phyloP scores from a whole-genome alignment of 2,113 vertebrate species.

The Erythrolamprus reginae region DNA sequence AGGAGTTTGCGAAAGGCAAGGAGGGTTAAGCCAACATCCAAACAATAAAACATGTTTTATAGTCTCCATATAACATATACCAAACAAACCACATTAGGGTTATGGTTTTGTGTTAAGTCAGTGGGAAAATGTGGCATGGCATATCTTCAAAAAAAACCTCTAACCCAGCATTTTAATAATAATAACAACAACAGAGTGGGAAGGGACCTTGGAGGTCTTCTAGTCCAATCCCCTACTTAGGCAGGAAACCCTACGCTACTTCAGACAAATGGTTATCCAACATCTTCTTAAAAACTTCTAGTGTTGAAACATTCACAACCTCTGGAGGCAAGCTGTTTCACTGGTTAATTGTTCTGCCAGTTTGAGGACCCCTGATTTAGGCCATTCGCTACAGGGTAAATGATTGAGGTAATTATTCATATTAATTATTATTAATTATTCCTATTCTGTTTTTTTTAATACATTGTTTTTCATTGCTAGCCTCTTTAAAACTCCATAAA shows the following conservation, averaged over 20 bases:
- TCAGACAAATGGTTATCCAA: too few relatives aligned
- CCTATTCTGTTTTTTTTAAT: background rate
- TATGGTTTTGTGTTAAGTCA: background rate
- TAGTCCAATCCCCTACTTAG: too few relatives aligned
- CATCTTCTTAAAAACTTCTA: too few relatives aligned
- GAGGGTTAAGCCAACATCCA: background rate
- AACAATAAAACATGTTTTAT: background rate
- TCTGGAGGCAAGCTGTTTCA: too few relatives aligned
- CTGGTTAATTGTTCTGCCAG: too few relatives aligned
- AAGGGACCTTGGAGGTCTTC: too few relatives aligned
- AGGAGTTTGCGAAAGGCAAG: too few relatives aligned
- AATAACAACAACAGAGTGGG: too few relatives aligned
- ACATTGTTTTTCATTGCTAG: background rate
- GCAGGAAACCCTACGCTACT: too few relatives aligned
- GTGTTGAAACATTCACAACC: too few relatives aligned
- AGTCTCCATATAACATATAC: background rate
- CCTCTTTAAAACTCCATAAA: background rate
- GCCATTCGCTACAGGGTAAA: background rate
- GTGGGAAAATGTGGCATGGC: background rate
- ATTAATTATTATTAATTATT: too few relatives aligned
- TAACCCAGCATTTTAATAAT: too few relatives aligned
- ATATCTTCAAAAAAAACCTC: background rate
- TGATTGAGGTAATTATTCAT: background rate
- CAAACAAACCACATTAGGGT: background rate
- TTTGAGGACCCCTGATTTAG: background rate